These are phyloP conservation scores for Cichladusa arquata DNA, from an alignment of 2,113 vertebrate genomes.

Conservation along the genomic window DNA sequence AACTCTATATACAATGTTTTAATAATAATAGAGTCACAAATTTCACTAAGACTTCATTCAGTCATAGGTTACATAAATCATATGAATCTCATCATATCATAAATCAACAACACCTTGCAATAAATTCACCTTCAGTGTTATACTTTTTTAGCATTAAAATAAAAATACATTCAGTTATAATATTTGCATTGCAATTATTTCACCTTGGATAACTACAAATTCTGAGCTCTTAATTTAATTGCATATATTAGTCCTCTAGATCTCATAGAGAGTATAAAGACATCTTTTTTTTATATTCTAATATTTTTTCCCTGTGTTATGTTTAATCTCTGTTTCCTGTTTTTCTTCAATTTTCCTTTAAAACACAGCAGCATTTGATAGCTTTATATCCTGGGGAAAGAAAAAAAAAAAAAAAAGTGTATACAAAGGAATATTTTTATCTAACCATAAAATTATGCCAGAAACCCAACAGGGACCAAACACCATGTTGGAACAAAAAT, in stretches of 20 bases:
- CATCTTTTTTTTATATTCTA: neutral
- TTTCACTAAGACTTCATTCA: neutral
- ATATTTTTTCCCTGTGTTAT: neutral
- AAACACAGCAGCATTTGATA: neutral
- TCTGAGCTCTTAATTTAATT: neutral
- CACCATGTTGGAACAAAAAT: constrained; percentile 69
- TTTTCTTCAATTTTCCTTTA: neutral
- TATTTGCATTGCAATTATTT: neutral
- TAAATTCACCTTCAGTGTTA: neutral
- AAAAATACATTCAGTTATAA: neutral
- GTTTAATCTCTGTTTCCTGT: neutral
- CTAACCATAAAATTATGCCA: constrained; percentile 49
- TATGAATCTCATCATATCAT: too few relatives aligned
- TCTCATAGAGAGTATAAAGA: neutral
- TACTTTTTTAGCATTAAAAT: neutral
- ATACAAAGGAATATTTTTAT: constrained; percentile 49
- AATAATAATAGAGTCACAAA: neutral
- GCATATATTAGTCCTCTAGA: neutral
- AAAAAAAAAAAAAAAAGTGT: neutral
- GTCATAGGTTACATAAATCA: neutral
- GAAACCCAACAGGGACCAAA: constrained; percentile 53
- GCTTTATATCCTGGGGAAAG: neutral
- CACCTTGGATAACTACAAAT: neutral
- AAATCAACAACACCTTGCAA: neutral
- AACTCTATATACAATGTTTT: neutral